Evolutionary conservation across 2,113 vertebrate genomes (phyloP).

Genomic region (Apodemus sylvaticus): DNA sequence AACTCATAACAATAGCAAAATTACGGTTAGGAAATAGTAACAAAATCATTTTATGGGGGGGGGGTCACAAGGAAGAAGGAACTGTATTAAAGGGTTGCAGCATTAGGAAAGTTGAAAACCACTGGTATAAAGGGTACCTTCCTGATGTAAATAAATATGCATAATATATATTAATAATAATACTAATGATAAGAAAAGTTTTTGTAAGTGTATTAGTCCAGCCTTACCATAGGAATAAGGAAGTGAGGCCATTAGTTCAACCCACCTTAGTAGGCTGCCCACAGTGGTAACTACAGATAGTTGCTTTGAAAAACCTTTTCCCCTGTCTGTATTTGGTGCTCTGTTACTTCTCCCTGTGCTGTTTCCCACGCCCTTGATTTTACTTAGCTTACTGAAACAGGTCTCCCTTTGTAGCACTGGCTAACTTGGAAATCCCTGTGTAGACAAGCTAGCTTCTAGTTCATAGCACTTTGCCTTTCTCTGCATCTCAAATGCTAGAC

Average conservation of each 20-base stretch:
- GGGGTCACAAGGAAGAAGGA: not conserved
- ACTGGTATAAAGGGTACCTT: not conserved
- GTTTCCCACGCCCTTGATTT: no score
- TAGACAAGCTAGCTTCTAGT: not conserved
- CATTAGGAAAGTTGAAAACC: not conserved
- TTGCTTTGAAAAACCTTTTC: not conserved
- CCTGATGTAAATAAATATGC: not conserved
- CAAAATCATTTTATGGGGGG: not conserved
- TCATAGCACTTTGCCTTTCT: not conserved
- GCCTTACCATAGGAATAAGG: no score
- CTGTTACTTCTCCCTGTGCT: not conserved
- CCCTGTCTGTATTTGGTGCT: not conserved
- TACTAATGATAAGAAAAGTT: not conserved
- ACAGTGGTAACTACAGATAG: not conserved
- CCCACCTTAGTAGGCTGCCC: not conserved
- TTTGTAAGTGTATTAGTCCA: no score
- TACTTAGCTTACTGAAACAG: not conserved
- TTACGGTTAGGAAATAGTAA: not conserved
- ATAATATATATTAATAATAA: not conserved
- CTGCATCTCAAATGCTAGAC: not conserved
- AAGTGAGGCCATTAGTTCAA: not conserved
- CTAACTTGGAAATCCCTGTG: not conserved
- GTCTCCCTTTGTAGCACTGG: not conserved
- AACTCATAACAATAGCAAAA: not conserved
- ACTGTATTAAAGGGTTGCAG: not conserved